Base-by-base conservation (phyloP, 2,113 vertebrate genomes). In the Hippocampus abdominalis region DNA sequence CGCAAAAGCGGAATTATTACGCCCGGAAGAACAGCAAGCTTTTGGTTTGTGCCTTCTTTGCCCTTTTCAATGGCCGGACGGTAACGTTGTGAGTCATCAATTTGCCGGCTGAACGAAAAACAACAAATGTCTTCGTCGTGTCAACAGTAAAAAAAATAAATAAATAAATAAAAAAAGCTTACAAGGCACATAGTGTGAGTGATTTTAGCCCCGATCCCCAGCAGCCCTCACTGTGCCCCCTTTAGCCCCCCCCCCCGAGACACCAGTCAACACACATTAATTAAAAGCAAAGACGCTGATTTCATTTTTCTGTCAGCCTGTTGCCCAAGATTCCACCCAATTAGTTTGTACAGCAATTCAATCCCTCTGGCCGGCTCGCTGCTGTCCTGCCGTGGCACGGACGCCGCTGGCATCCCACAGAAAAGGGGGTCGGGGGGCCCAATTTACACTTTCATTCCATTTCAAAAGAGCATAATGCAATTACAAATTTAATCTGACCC, bases 181-280 rank as follows among this genome's bases (percentile, higher is more conserved):
- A 66, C 61, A 66, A 72, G 64, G 77, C 27, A 82, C 78, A 82
- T 68, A 66, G 61, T 79, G 74, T 74, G 69, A 69, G 42, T 70
- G 74, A 83, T 66, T 77, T 81, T 40, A 57, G 46, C 46, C 68
- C 64, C 49, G 46, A 56, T 72, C 51, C 3, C 7, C 69, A 73
- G 61, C 76, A 77, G 69, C 56, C 49, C 46, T 64, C 42, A 60
- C 70, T 74, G 49, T 67, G 75, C 66, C 70, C 32, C 70, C 59
- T 72, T 15, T 29, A 1, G 5, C 32, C 42, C 42, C 15, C 56
- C 79, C 81, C 83, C 84, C 72, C 73, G 63, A 84, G 79, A 83
- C 68, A 72, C 39, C 25, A 74, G 78, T 88, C 86, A 81, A 69
- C 85, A 79, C 85, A 83, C 64, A 80, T 87, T 84, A 81, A 87